Evolutionary conservation across 1,140 invertebrate species (phyloP).

Genomic region (Apis laboriosa): DNA sequence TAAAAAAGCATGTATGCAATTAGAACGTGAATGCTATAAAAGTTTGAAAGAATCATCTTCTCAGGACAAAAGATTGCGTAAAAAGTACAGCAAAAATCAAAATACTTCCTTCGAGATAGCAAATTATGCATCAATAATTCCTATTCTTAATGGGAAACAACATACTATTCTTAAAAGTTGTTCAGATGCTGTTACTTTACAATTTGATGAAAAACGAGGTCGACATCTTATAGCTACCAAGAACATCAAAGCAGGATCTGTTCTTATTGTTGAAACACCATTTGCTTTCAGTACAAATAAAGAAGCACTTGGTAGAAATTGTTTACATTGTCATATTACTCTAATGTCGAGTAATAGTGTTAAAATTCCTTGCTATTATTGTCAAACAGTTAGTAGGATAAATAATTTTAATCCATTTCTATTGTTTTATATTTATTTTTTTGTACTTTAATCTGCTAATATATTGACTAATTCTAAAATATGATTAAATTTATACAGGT

Average conservation of each 20-base stretch:
- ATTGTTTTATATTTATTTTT: constrained; percentile 2
- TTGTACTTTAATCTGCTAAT: constrained; percentile 7
- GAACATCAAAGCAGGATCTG: constrained; percentile 76
- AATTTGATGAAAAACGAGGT: constrained; percentile 66
- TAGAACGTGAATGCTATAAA: constrained; percentile 68
- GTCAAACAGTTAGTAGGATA: constrained; percentile 77
- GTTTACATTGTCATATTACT: constrained; percentile 81
- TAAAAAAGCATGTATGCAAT: constrained; percentile 63
- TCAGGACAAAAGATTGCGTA: constrained; percentile 1
- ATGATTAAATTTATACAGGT: constrained; percentile 70
- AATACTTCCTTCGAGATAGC: neutral
- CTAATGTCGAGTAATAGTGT: constrained; percentile 66
- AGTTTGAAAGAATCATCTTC: constrained; percentile 34
- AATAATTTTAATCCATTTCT: constrained; percentile 11
- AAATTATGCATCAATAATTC: constrained; percentile 33
- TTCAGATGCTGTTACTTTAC: constrained; percentile 70
- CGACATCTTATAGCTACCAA: constrained; percentile 73
- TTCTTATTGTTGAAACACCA: constrained; percentile 79
- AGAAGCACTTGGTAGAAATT: constrained; percentile 78
- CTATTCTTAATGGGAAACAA: constrained; percentile 68
- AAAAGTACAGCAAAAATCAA: neutral
- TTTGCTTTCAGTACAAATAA: constrained; percentile 78
- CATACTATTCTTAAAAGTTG: constrained; percentile 68
- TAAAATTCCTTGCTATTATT: constrained; percentile 80
- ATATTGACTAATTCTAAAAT: neutral